Percentiles rank a stretch among this genome's conserved stretches.
phyloP scores from a whole-genome alignment of 2,888 invertebrate species.

The Megaustenia siamemsis region DNA sequence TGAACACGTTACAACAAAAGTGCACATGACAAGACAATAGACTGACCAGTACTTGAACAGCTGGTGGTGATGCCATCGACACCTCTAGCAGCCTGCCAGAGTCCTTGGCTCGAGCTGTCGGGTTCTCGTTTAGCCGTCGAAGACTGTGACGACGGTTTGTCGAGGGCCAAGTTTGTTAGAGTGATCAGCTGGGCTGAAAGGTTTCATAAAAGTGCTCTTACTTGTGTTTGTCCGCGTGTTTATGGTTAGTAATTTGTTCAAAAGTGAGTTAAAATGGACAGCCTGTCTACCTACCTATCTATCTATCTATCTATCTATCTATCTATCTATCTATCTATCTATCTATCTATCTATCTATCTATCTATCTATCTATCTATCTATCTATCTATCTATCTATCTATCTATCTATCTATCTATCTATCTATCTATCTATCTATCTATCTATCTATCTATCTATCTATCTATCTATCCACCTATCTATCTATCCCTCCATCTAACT shows the following conservation, averaged over 20 bases:
- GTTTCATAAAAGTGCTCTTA: no score
- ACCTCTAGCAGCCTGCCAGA: conserved; percentile 1
- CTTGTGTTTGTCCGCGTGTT: no score
- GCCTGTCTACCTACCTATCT: not conserved
- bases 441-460: no score
- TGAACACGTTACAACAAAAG: no score
- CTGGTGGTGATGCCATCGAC: conserved; percentile 16
- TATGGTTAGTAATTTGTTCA: no score
- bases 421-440: no score
- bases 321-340: not conserved
- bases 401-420: no score
- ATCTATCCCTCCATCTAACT: no score
- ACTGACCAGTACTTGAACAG: conserved; percentile 18
- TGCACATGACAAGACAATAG: no score
- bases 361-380: not conserved
- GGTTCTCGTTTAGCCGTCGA: conserved; percentile 9
- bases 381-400: no score
- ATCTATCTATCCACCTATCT: no score
- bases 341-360: not conserved
- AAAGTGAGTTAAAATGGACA: no score
- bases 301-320: not conserved
- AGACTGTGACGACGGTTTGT: conserved; percentile 10
- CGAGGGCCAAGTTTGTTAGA: conserved; percentile 17
- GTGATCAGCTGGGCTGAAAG: conserved; percentile 13
- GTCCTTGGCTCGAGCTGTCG: not conserved